Evolutionary conservation across 2,797 vertebrate species (phyloP).

Genomic region (Decapterus maruadsi): DNA sequence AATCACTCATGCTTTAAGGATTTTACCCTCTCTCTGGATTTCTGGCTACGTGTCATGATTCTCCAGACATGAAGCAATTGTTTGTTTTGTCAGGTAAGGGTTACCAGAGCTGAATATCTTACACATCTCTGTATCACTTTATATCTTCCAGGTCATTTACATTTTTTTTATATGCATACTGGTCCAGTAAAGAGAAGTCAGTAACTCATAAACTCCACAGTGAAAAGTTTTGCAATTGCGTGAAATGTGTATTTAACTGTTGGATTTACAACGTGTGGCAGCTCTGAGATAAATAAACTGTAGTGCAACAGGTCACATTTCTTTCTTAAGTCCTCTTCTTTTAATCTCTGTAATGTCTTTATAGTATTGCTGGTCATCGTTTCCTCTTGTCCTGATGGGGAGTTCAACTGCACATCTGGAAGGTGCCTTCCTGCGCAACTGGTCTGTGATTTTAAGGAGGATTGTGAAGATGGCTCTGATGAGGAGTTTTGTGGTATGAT

Average conservation of each 20-base stretch:
- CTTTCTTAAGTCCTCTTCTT: not conserved
- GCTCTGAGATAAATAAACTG: not conserved
- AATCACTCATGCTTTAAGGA: conserved; percentile 22
- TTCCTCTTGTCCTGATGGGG: conserved; percentile 53
- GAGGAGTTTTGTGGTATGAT: conserved; percentile 77
- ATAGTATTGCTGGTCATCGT: conserved; percentile 52
- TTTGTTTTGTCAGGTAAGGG: conserved; percentile 78
- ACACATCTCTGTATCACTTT: not conserved
- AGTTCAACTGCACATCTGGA: conserved; percentile 62
- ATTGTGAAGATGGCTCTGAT: conserved; percentile 69
- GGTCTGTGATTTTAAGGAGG: conserved; percentile 66
- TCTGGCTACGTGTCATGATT: conserved; percentile 22
- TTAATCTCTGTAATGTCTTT: conserved; percentile 2
- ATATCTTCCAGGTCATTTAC: not conserved
- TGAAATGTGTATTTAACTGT: not conserved
- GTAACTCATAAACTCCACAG: not conserved
- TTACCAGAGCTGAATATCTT: not conserved
- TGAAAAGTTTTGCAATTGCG: not conserved
- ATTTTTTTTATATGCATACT: not conserved
- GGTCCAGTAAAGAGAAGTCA: not conserved
- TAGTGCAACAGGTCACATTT: not conserved
- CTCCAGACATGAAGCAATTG: conserved; percentile 70
- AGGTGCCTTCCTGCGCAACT: conserved; percentile 42
- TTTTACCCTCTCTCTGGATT: not conserved
- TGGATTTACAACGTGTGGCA: not conserved